phyloP scores from a whole-genome alignment of 1,140 invertebrate species.

The Megalonaias nervosa region DNA sequence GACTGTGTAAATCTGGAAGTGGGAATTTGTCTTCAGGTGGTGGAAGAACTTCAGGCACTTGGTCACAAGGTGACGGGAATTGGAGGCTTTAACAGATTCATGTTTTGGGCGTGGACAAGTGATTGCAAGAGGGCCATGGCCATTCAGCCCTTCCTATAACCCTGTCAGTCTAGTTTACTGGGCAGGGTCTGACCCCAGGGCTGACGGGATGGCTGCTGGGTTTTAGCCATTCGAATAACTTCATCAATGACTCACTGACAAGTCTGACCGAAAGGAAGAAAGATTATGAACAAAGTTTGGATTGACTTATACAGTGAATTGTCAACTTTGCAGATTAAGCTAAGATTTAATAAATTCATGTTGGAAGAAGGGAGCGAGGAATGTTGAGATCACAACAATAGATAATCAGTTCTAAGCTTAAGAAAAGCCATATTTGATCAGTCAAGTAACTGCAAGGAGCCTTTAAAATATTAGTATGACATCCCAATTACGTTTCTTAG shows the following conservation, averaged over 20 bases:
- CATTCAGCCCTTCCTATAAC: conserved; percentile 22
- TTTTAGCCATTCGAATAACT: conserved; percentile 39
- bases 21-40: conserved; percentile 53
- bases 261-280: background rate
- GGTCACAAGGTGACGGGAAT: conserved; percentile 50
- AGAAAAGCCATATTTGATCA: too few species aligned
- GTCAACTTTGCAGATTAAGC: background rate
- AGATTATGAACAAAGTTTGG: background rate
- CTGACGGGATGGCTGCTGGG: conserved; percentile 62
- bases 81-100: conserved; percentile 41
- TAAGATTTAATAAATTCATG: too few species aligned
- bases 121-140: conserved; percentile 59
- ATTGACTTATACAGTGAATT: background rate
- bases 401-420: too few species aligned
- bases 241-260: background rate
- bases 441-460: too few species aligned
- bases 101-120: conserved; percentile 70
- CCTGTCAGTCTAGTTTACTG: conserved; percentile 44
- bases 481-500: too few species aligned
- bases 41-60: conserved; percentile 47
- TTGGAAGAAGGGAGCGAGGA: too few species aligned
- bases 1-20: conserved; percentile 55
- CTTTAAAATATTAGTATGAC: too few species aligned
- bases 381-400: too few species aligned
- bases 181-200: conserved; percentile 59